phyloP scores from a whole-genome alignment of 2,113 vertebrate species.

The Clupea harengus region DNA sequence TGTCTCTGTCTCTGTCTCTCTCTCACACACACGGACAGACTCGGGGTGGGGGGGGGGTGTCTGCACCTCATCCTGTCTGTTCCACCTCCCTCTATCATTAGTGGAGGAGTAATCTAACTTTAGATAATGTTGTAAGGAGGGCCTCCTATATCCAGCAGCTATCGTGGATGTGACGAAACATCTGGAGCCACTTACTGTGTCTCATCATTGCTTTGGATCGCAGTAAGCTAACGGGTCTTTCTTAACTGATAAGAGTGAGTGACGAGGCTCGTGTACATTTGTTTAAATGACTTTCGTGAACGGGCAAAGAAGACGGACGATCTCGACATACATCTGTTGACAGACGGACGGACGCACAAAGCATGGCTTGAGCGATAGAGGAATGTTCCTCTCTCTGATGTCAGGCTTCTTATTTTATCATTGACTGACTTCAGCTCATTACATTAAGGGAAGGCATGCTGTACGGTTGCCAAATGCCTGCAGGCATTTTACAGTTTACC shows the following conservation, averaged over 20 bases:
- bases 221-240: not conserved
- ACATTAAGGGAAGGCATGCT: not conserved
- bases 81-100: not conserved
- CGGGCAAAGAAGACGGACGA: not conserved
- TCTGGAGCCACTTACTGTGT: not conserved
- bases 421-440: not conserved
- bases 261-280: not conserved
- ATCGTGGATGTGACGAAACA: not conserved
- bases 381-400: not conserved
- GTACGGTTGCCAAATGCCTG: not conserved
- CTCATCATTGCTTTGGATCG: not conserved
- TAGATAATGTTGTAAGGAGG: not conserved
- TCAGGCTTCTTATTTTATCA: not conserved
- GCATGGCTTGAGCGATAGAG: not conserved
- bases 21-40: not conserved
- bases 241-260: not conserved
- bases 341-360: not conserved
- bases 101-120: not conserved
- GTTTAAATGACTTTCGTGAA: not conserved
- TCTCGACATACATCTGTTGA: not conserved
- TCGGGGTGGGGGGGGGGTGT: not conserved
- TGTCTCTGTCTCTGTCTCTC: too few relatives aligned
- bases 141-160: not conserved
- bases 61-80: slow-evolving; percentile 6
- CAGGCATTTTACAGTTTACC: not conserved